phyloP scores from a whole-genome alignment of 2,113 vertebrate genomes.

The Parotia lawesii region DNA sequence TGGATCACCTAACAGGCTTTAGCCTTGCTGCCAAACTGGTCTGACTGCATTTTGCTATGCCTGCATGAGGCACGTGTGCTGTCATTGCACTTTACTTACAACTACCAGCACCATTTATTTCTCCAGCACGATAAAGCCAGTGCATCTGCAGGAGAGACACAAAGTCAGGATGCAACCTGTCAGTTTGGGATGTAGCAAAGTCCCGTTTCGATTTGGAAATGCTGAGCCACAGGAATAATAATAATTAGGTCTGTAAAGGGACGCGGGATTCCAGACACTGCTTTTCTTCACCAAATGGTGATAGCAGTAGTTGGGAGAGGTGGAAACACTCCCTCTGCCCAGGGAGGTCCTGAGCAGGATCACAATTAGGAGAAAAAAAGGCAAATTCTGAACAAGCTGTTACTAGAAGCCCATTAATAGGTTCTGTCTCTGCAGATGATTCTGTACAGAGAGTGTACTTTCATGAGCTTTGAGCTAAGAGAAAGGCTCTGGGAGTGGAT shows the following conservation, averaged over 20 bases:
- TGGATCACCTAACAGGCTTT: neutral
- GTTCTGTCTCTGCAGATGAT: neutral
- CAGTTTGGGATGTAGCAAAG: neutral
- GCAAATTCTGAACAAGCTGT: neutral
- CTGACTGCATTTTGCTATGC: neutral
- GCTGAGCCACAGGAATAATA: neutral
- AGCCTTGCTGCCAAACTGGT: neutral
- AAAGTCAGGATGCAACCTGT: neutral
- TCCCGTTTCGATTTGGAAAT: neutral
- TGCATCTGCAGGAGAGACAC: neutral
- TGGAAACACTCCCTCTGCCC: neutral
- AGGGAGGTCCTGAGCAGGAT: neutral
- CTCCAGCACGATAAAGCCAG: neutral
- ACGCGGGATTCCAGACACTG: fast-evolving
- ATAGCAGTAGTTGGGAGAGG: too few relatives aligned
- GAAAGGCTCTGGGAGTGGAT: neutral
- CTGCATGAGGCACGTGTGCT: fast-evolving
- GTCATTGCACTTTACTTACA: neutral
- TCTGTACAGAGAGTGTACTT: neutral
- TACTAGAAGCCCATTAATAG: neutral
- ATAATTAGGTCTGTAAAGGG: neutral
- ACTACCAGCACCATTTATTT: neutral
- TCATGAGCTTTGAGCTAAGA: neutral
- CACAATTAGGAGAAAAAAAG: neutral
- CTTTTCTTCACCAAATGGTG: neutral